Conservation (phyloP, 2,888 invertebrate genomes). For the Altica lythri region DNA sequence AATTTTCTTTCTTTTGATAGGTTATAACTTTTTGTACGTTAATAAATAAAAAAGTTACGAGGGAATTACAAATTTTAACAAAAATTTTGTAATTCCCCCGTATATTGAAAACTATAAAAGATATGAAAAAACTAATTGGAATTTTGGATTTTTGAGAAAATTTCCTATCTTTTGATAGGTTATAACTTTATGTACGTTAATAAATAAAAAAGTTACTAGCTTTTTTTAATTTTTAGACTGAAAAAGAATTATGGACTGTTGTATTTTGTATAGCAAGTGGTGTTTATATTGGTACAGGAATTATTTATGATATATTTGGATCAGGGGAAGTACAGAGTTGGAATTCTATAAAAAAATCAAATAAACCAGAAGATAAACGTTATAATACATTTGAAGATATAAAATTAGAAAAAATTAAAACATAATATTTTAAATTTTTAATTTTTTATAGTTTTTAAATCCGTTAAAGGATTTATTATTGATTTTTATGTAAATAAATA, state of each 20-base stretch:
- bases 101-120: too few species aligned
- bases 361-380: conserved; percentile 6
- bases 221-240: conserved; percentile 61
- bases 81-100: too few species aligned
- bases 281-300: conserved; percentile 70
- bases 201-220: too few species aligned
- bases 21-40: too few species aligned
- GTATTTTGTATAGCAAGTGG: conserved; percentile 76
- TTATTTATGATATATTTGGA: conserved; percentile 73
- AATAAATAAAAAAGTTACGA: too few species aligned
- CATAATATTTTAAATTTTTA: conserved; percentile 1
- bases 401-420: conserved; percentile 12
- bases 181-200: too few species aligned
- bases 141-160: background rate
- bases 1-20: too few species aligned
- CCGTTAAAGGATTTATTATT: conserved; percentile 8
- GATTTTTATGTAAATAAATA: background rate
- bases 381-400: conserved; percentile 13
- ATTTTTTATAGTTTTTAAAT: conserved; percentile 4
- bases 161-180: too few species aligned
- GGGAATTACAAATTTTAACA: too few species aligned
- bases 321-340: conserved; percentile 71
- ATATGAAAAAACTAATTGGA: background rate
- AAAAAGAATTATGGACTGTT: conserved; percentile 71
- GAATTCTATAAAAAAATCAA: conserved; percentile 49